phyloP scores from a whole-genome alignment of 2,888 invertebrate genomes.

The Nomada hirtipes region DNA sequence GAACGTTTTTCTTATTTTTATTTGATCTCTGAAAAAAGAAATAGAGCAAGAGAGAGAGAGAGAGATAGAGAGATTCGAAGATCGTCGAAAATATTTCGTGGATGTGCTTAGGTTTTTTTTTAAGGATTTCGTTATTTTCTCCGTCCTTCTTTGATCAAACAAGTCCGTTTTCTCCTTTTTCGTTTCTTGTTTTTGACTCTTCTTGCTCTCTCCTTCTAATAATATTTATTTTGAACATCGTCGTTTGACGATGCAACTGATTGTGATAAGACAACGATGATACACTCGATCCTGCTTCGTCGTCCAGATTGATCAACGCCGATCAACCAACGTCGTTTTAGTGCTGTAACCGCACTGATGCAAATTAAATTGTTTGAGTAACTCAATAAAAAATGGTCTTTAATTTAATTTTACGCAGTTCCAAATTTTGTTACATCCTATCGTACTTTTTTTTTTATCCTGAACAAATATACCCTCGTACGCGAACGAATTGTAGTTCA shows the following conservation, averaged over 20 bases:
- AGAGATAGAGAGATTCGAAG: constrained; percentile 49
- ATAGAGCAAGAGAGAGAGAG: constrained; percentile 34
- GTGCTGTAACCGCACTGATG: constrained; percentile 61
- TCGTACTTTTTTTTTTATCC: neutral
- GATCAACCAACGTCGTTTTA: constrained; percentile 59
- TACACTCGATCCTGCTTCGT: constrained; percentile 63
- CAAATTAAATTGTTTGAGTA: constrained; percentile 62
- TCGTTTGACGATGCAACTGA: constrained; percentile 57
- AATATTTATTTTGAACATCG: constrained; percentile 52
- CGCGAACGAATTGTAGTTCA: too few species aligned
- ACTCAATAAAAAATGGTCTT: constrained; percentile 68
- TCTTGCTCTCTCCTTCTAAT: constrained; percentile 52
- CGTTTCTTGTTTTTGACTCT: constrained; percentile 12
- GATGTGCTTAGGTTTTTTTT: neutral
- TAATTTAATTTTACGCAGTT: constrained; percentile 53
- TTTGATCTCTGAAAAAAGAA: constrained; percentile 63
- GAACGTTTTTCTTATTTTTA: constrained; percentile 12
- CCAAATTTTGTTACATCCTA: constrained; percentile 19
- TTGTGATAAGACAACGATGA: constrained; percentile 69
- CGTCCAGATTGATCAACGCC: constrained; percentile 68
- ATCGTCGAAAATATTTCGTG: constrained; percentile 27
- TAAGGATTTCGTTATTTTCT: neutral
- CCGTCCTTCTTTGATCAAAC: neutral
- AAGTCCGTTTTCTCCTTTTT: neutral
- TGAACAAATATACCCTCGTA: too few species aligned